Evolutionary conservation across 2,888 invertebrate species (phyloP), one percentile per base, ranked within the genome.

Genomic region (Pristionchus japonicus): DNA sequence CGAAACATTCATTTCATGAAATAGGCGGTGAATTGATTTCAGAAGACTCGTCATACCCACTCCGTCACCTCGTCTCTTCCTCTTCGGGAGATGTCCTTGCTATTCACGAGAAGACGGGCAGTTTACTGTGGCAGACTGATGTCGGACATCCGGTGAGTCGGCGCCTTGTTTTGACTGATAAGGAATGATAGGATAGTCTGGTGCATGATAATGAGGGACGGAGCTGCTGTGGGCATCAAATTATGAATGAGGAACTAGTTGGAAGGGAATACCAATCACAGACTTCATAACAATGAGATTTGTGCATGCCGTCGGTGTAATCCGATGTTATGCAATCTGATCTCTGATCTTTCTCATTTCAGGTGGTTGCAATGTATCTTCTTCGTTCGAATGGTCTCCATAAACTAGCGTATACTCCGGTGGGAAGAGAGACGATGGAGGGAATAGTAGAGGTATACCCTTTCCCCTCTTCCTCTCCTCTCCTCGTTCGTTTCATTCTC

Each of bases 41-140:
- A 93, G 94, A 89, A 20, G 93, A 93, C 34, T 83, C 86, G 13
- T 52, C 88, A 49, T 94, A 94, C 89, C 91, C 92, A 13, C 90
- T 93, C 74, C 91, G 90, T 37, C 94, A 94, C 83, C 92, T 92
- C 86, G 91, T 91, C 3, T 92, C 98, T 0, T 90, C 93, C 0
- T 91, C 91, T 2, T 90, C 93, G 27, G 94, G 94, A 20, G 89
- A 91, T 20, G 86, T 94, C 83, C 67, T 94, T 20, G 92, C 93
- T 17, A 90, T 93, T 31, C 93, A 94, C 88, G 90, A 89, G 27
- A 88, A 87, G n/a, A 91, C 90, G 1, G 92, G 92, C 87, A 67
- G 88, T 49, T 67, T 90, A 85, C 95, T 97, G 37, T 99, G 98
- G 98, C 96, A 97, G 90, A 96, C 96, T 83, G 97, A 98, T 95